Base-by-base conservation (phyloP, 2,113 vertebrate genomes). In the Heterotilapia buettikoferi region DNA sequence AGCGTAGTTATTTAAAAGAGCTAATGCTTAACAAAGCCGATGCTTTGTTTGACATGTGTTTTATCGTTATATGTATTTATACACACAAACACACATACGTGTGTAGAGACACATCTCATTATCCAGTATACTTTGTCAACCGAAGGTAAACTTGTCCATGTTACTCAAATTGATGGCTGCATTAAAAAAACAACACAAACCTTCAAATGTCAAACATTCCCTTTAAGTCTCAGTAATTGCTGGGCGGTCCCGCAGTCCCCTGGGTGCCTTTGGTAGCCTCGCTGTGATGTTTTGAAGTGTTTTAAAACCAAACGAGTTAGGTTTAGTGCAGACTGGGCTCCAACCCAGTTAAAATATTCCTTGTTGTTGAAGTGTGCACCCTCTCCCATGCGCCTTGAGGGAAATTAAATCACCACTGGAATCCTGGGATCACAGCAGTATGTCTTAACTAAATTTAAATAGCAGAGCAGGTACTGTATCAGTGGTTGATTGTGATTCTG, bases 401-500 rank as follows among this genome's bases (percentile, higher is more conserved):
- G 87, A 84, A 81, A 80, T 84, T 38, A 79, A 79, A 85, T 38
- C 84, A 18, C 59, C 9, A 38, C 84, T 61, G 82, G 84, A 89
- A 84, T 86, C 90, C 68, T 76, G 82, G 84, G 84, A 83, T 86
- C 90, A 54, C 53, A 53, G 78, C 56, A 9, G 79, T 89, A 56
- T 86, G 71, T 88, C 76, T 89, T 53, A 66, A 38, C 90, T 80
- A 88, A 80, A 80, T 71, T 87, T 84, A 91, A 88, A 86, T 80
- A 85, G 79, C 82, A 83, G 82, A 88, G 76, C 78, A 84, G 85
- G 88, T 71, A 78, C 84, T 61, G 61, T 33, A 57, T 86, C 88
- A 33, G 50, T 19, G 24, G 24, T 33, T 82, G 18, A 81, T 47
- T 52, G 71, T 81, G 80, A 26, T 83, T 68, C 45, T 5, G 24